Conservation (phyloP, 2,888 invertebrate species). For the Rotaria macrura region DNA sequence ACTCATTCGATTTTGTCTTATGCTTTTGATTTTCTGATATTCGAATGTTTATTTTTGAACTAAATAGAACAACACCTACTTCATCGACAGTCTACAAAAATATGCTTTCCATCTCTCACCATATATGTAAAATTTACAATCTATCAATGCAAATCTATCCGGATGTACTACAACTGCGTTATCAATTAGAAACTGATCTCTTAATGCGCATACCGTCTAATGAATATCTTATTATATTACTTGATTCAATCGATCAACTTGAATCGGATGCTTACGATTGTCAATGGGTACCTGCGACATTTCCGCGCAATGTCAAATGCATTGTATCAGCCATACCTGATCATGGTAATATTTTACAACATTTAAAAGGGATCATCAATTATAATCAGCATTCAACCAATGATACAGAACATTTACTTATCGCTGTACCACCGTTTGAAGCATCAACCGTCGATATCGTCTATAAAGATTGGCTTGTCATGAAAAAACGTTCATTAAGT, state of each 20-base stretch:
- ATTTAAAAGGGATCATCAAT: conserved; percentile 35
- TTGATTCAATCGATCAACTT: conserved; percentile 32
- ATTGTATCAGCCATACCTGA: conserved; percentile 33
- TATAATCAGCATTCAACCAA: background rate
- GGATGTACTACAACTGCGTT: background rate
- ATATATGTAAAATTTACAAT: background rate
- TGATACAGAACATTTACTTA: background rate
- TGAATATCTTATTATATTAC: conserved; percentile 25
- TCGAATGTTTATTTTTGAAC: too few relatives aligned
- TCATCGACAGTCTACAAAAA: background rate
- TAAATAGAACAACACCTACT: conserved; percentile 35
- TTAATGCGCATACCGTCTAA: background rate
- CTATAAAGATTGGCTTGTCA: conserved; percentile 17
- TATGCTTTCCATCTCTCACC: background rate
- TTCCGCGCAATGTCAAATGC: conserved; percentile 22
- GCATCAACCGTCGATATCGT: background rate
- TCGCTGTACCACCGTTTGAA: background rate
- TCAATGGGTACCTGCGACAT: background rate
- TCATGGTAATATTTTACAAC: conserved; percentile 37
- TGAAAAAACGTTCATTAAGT: background rate
- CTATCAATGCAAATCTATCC: conserved; percentile 34
- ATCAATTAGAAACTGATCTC: conserved; percentile 27
- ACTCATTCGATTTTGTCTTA: too few relatives aligned
- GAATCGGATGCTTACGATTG: conserved; percentile 13
- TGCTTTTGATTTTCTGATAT: too few relatives aligned